Evolutionary conservation across 2,888 invertebrate species (phyloP).

Genomic region (Diaphora mendica): DNA sequence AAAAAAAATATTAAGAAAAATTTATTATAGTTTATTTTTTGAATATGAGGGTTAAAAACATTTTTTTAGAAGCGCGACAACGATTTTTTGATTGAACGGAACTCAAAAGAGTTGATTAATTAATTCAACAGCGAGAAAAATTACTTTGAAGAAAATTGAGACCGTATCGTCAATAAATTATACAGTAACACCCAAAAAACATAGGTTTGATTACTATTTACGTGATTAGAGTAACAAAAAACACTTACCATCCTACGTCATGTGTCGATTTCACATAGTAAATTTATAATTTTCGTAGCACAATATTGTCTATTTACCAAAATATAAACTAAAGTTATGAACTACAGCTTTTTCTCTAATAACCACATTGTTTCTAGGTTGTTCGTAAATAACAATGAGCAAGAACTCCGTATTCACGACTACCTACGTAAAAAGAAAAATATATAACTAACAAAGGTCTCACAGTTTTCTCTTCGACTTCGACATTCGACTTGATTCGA

Average conservation of each 20-base stretch:
- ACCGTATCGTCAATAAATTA: background rate
- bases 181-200: background rate
- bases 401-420: slow-evolving; percentile 29
- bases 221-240: slow-evolving; percentile 31
- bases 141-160: background rate
- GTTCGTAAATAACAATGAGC: slow-evolving; percentile 24
- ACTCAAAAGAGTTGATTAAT: background rate
- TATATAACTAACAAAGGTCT: slow-evolving; percentile 42
- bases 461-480: slow-evolving; percentile 27
- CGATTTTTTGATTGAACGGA: background rate
- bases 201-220: slow-evolving; percentile 23
- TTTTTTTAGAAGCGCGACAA: background rate
- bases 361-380: slow-evolving; percentile 29
- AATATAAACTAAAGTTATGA: slow-evolving; percentile 15
- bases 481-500: slow-evolving; percentile 27
- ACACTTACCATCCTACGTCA: slow-evolving; percentile 68
- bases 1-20: background rate
- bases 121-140: background rate
- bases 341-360: slow-evolving; percentile 23
- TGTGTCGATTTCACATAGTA: slow-evolving; percentile 69
- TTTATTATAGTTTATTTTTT: background rate
- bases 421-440: slow-evolving; percentile 34
- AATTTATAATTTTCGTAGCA: slow-evolving; percentile 48
- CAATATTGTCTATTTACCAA: slow-evolving; percentile 11
- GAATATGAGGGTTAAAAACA: too few relatives aligned